Evolutionary conservation across 2,113 vertebrate genomes (phyloP).

Genomic region (Eclectus roratus): DNA sequence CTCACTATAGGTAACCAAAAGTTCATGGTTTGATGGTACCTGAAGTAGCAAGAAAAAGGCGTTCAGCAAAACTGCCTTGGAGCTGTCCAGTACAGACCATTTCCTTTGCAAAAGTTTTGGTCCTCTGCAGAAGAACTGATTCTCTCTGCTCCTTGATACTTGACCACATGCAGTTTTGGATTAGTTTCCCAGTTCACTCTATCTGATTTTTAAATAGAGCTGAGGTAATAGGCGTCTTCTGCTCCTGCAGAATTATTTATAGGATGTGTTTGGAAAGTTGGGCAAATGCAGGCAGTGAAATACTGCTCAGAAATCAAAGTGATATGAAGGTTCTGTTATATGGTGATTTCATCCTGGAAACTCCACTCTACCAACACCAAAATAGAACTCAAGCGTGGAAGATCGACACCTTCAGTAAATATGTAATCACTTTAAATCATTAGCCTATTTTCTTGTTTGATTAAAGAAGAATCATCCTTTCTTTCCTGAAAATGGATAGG

Average conservation of each 20-base stretch:
- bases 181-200: neutral
- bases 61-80: neutral
- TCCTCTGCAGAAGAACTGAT: neutral
- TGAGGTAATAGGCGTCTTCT: neutral
- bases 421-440: neutral
- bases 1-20: neutral
- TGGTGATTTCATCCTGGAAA: neutral
- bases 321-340: neutral
- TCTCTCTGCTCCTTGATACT: neutral
- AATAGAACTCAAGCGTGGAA: neutral
- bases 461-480: neutral
- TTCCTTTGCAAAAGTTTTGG: neutral
- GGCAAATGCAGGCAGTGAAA: neutral
- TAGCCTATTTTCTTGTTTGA: neutral
- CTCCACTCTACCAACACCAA: neutral
- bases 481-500: neutral
- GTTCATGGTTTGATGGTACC: neutral
- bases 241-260: neutral
- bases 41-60: neutral
- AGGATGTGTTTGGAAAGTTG: neutral
- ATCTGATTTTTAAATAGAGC: neutral
- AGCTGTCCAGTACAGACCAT: conserved; percentile 13
- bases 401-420: neutral
- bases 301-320: neutral
- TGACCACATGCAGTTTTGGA: neutral